Base-by-base conservation (phyloP, 2,113 vertebrate genomes). In the Corydoras maculifer region DNA sequence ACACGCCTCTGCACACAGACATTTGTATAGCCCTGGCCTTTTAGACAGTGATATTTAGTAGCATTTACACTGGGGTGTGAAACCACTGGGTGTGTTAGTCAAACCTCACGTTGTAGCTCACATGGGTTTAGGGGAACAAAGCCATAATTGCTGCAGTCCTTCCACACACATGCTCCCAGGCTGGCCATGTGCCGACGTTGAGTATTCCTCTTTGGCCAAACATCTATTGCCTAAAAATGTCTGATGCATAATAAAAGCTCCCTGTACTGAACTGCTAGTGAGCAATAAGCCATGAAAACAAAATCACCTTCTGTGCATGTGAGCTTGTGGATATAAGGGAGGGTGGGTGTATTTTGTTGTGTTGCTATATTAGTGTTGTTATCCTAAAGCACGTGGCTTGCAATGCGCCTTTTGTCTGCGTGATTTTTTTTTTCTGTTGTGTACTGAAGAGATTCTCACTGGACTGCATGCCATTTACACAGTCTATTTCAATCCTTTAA, bases 61-160 rank as follows among this genome's bases (percentile, higher is more conserved):
- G 61, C 25, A 14, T 58, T 63, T 12, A 13, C 50, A 65, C 53
- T 32, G 25, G 25, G 50, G 51, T 69, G 10, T 57, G 14, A 70
- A 50, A 59, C 65, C 62, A 5, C 35, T 43, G 30, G 53, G 48
- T 61, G 14, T n/a, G 54, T 72, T 54, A 58, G 62, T 43, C 18
- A 15, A 12, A 9, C 18, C 53, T 78, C 68, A 78, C 59, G 30
- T 71, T 75, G 76, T 62, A 60, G 43, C 58, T 63, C 68, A 67
- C 67, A 63, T 43, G 69, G 35, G 50, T 66, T 53, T 32, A 66
- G 43, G 54, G 30, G 58, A 67, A 73, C n/a, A 60, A 35, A 61
- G n/a, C 25, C 4, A 35, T 73, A 73, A 73, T 73, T 65, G n/a
- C 63, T 32, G 29, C 48, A 51, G 30, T 29, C 60, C 64, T 64